These are phyloP conservation scores for Xenops minutus DNA, from an alignment of 2,797 vertebrate species.

Conservation along the genomic window DNA sequence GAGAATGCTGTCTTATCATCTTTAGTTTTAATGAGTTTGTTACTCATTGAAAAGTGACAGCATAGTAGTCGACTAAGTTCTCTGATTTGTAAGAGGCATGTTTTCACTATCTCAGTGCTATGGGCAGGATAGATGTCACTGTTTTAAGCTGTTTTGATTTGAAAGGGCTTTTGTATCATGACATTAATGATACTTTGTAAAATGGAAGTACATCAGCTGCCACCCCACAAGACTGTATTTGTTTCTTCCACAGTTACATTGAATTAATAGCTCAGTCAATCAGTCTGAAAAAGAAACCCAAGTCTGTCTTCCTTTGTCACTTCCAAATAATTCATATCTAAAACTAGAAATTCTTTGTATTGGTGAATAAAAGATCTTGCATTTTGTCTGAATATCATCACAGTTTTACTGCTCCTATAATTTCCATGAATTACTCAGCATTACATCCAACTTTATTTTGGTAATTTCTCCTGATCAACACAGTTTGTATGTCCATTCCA, in stretches of 20 bases:
- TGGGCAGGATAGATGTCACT: not conserved
- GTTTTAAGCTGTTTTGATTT: not conserved
- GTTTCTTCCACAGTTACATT: not conserved
- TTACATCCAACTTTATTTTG: not conserved
- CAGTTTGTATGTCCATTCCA: not conserved
- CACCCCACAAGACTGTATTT: not conserved
- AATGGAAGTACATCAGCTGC: not conserved
- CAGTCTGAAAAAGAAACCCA: not conserved
- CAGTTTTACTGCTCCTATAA: not conserved
- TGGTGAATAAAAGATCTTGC: not conserved
- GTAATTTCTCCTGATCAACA: not conserved
- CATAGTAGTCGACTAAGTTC: not conserved
- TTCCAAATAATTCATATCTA: conserved; percentile 1
- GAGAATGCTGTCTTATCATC: not conserved
- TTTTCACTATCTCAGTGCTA: not conserved
- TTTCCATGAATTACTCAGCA: not conserved
- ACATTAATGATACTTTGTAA: conserved; percentile 24
- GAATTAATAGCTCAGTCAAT: conserved; percentile 34
- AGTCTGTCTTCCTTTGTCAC: not conserved
- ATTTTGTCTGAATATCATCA: not conserved
- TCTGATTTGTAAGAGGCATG: not conserved
- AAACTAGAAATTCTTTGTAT: not conserved
- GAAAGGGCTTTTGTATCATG: not conserved
- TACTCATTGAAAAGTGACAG: not conserved
- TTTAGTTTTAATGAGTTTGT: conserved; percentile 8